Conservation (phyloP, 2,113 vertebrate genomes). For the Paramormyrops kingsleyae region DNA sequence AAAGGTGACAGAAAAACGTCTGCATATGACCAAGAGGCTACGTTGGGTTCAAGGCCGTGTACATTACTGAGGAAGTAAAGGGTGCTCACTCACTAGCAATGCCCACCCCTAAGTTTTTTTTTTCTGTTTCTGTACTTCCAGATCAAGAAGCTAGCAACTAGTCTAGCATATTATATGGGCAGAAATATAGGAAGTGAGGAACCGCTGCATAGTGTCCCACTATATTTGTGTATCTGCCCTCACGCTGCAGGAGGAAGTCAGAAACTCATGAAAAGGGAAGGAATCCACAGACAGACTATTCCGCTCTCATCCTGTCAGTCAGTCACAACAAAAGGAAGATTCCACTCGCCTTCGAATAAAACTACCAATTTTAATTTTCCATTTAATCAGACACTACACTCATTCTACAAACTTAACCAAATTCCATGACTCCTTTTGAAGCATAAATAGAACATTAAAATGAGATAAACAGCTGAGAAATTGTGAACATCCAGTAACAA, state of each 20-base stretch:
- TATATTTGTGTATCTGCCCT: background rate
- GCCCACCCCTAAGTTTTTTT: background rate
- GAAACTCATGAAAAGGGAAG: background rate
- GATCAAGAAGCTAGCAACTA: background rate
- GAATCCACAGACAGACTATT: background rate
- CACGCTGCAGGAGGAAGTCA: background rate
- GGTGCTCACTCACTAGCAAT: background rate
- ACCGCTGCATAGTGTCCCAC: background rate
- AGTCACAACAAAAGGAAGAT: background rate
- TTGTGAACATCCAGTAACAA: conserved; percentile 10
- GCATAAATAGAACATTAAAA: conserved; percentile 16
- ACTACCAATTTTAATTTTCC: conserved; percentile 11
- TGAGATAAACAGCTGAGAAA: background rate
- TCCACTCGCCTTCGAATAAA: background rate
- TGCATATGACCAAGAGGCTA: background rate
- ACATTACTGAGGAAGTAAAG: background rate
- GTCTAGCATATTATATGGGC: background rate
- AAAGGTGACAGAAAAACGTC: background rate
- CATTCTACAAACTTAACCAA: conserved; percentile 13
- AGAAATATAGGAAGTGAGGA: background rate
- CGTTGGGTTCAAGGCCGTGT: background rate
- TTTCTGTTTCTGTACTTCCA: background rate
- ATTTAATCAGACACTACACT: conserved; percentile 13
- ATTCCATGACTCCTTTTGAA: conserved; percentile 1
- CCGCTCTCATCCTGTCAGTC: background rate